Evolutionary conservation across 2,888 invertebrate species (phyloP).

Genomic region (Apotomis capreana): DNA sequence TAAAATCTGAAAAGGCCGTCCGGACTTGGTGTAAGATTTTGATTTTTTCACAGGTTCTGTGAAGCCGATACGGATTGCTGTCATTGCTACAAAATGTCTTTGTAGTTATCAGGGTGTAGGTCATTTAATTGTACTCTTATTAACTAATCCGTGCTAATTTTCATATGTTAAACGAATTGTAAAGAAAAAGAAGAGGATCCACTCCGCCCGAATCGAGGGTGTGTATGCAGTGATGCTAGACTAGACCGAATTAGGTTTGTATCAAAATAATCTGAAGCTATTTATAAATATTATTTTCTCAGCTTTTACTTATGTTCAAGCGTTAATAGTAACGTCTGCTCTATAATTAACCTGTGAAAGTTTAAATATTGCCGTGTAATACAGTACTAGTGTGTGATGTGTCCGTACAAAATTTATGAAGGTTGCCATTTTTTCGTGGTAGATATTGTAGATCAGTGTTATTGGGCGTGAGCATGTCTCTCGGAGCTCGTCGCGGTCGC

Average conservation of each 20-base stretch:
- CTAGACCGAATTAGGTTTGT: slow-evolving; percentile 81
- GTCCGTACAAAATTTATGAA: slow-evolving; percentile 71
- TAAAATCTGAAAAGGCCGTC: no score
- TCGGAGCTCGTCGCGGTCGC: slow-evolving; percentile 50
- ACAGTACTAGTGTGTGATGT: slow-evolving; percentile 73
- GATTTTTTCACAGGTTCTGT: slow-evolving; percentile 82
- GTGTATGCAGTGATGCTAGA: slow-evolving; percentile 80
- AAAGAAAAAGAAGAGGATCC: slow-evolving; percentile 77
- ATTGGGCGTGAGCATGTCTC: slow-evolving; percentile 68
- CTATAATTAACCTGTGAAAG: slow-evolving; percentile 82
- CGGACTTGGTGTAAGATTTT: no score
- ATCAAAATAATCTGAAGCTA: slow-evolving; percentile 84
- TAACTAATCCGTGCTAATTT: slow-evolving; percentile 77
- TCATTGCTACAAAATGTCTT: slow-evolving; percentile 83
- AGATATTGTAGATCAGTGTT: slow-evolving; percentile 73
- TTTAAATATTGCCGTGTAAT: slow-evolving; percentile 81
- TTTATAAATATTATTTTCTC: slow-evolving; percentile 84
- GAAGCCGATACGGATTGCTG: slow-evolving; percentile 83
- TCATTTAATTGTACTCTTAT: slow-evolving; percentile 78
- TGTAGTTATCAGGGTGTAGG: slow-evolving; percentile 83
- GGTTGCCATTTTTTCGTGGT: slow-evolving; percentile 82
- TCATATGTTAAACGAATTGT: slow-evolving; percentile 69
- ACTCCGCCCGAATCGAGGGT: slow-evolving; percentile 80
- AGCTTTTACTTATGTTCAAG: slow-evolving; percentile 83
- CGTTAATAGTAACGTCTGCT: slow-evolving; percentile 82